Percentiles rank a stretch among this genome's conserved stretches.
These are phyloP conservation scores for Sarcophaga peregrina DNA, from an alignment of 1,140 invertebrate genomes.

Conservation along the genomic window DNA sequence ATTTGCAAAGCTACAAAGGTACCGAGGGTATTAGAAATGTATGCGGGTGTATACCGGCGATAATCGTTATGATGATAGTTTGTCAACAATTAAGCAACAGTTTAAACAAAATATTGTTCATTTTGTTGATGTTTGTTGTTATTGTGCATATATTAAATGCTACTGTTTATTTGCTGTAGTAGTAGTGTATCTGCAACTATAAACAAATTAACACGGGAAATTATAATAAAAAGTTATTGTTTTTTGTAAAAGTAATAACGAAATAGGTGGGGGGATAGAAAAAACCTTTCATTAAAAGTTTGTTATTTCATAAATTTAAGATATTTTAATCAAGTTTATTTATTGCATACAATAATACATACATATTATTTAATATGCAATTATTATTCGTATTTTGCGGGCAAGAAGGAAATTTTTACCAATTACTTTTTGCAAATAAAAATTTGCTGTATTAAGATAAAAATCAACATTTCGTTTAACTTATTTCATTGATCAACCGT, in stretches of 20 bases:
- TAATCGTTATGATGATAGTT: slow-evolving; percentile 4
- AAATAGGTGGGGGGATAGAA: not conserved
- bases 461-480: no score
- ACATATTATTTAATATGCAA: no score
- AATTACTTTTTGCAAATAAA: no score
- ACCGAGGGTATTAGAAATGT: not conserved
- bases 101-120: not conserved
- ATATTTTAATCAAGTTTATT: not conserved
- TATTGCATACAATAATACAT: no score
- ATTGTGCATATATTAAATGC: not conserved
- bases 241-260: not conserved
- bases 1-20: not conserved
- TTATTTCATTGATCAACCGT: no score
- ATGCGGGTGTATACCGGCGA: not conserved
- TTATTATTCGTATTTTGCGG: no score
- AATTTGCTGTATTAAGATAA: no score
- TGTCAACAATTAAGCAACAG: slow-evolving; percentile 24
- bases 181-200: not conserved
- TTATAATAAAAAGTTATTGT: not conserved
- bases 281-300: no score
- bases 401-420: no score
- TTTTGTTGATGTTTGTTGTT: no score
- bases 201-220: not conserved
- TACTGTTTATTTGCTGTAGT: not conserved
- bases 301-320: not conserved